A percentile compares a stretch with the other conserved stretches of the same genome.
Evolutionary conservation across 2,113 vertebrate genomes (phyloP).

Genomic region (Rhinoderma darwinii): DNA sequence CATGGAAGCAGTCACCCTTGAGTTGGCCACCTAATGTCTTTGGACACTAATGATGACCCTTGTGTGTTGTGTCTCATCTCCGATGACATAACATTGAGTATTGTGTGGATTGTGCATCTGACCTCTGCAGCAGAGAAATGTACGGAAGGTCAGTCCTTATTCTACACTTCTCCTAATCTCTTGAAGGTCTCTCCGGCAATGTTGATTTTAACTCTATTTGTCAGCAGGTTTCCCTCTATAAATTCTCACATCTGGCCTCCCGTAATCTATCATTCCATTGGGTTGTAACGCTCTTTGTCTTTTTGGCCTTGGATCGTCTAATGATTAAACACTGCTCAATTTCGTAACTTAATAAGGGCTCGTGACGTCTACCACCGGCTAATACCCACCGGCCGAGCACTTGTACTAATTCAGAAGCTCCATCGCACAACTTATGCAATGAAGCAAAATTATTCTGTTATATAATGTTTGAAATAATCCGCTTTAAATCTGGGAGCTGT

Average conservation of each 20-base stretch:
- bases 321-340: conserved; percentile 40
- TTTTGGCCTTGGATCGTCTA: conserved; percentile 39
- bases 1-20: background rate
- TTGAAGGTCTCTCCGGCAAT: background rate
- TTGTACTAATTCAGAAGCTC: background rate
- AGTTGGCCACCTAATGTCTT: background rate
- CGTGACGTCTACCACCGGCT: background rate
- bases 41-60: background rate
- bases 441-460: background rate
- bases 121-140: background rate
- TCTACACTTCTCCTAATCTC: conserved; percentile 10
- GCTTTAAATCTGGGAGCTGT: background rate
- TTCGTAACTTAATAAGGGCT: background rate
- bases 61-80: background rate
- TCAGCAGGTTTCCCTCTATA: conserved; percentile 37
- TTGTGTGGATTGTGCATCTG: background rate
- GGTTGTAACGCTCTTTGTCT: background rate
- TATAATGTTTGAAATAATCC: background rate
- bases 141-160: conserved; percentile 7
- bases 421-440: background rate
- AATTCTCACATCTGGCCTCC: conserved; percentile 33
- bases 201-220: conserved; percentile 13
- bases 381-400: background rate
- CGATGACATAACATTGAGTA: background rate
- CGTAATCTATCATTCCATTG: background rate